These are phyloP conservation scores for Paracentrotus lividus DNA, from an alignment of 53 echinoderm and acorn worm species.

Conservation along the genomic window DNA sequence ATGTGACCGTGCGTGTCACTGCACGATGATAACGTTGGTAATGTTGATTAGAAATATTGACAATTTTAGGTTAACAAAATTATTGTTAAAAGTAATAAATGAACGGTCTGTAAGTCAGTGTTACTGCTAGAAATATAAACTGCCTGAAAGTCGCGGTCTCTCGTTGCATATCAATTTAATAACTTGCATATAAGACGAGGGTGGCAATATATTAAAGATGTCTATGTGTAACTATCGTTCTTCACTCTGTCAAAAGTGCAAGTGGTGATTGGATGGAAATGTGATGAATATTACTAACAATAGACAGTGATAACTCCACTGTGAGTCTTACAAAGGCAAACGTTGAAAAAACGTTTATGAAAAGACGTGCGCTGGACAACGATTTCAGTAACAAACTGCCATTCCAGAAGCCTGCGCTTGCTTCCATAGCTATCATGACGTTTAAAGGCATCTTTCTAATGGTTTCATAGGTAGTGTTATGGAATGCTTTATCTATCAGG, in stretches of 20 bases:
- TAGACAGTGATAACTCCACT: not conserved
- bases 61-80: no score
- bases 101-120: no score
- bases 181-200: no score
- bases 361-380: not conserved
- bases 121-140: no score
- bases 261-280: not conserved
- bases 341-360: not conserved
- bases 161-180: no score
- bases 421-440: constrained; percentile 38
- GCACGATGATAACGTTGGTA: not conserved
- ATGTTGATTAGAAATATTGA: no score
- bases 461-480: not conserved
- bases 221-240: no score
- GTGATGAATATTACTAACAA: not conserved
- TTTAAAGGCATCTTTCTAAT: not conserved
- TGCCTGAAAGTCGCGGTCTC: no score
- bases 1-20: not conserved
- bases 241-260: no score
- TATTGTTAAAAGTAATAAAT: no score
- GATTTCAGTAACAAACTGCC: no score
- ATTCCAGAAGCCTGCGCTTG: constrained; percentile 7
- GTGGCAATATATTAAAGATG: no score
- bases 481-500: not conserved
- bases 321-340: not conserved